Evolutionary conservation across 2,797 vertebrate genomes (phyloP).

Genomic region (Enteromius radiatus): DNA sequence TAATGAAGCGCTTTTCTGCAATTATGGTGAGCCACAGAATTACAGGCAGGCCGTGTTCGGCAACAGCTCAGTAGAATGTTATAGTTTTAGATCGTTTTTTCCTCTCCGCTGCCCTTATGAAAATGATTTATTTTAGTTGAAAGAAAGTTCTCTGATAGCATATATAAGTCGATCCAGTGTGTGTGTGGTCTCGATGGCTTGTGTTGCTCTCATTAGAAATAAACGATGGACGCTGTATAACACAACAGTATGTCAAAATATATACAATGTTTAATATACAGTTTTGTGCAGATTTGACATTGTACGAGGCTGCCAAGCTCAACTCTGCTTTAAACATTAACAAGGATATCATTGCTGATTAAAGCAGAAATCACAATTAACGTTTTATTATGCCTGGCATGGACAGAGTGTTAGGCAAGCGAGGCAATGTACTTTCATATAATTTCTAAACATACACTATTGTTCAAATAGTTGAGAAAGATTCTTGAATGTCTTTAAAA

Average conservation of each 20-base stretch:
- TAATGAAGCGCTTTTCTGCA: slow-evolving; percentile 53
- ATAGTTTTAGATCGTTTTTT: slow-evolving; percentile 6
- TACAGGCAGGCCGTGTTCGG: slow-evolving; percentile 14
- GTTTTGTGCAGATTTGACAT: background rate
- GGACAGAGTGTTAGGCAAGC: background rate
- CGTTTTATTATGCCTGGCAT: background rate
- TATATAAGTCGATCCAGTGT: background rate
- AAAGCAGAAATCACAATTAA: background rate
- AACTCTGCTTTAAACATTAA: background rate
- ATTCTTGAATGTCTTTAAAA: background rate
- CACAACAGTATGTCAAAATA: background rate
- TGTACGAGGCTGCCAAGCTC: background rate
- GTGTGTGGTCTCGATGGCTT: background rate
- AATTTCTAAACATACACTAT: background rate
- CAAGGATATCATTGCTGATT: background rate
- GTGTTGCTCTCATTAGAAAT: slow-evolving; percentile 5
- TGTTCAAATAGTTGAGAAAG: background rate
- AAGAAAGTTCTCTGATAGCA: slow-evolving; percentile 1
- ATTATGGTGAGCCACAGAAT: slow-evolving; percentile 50
- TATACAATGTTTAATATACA: background rate
- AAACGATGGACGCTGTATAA: background rate
- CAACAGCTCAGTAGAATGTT: slow-evolving; percentile 20
- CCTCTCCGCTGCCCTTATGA: background rate
- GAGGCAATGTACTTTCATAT: background rate
- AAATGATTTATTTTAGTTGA: slow-evolving; percentile 19